Evolutionary conservation across 2,888 invertebrate species (phyloP), one percentile per base, ranked within the genome.

Genomic region (Ganaspis brasiliensis): DNA sequence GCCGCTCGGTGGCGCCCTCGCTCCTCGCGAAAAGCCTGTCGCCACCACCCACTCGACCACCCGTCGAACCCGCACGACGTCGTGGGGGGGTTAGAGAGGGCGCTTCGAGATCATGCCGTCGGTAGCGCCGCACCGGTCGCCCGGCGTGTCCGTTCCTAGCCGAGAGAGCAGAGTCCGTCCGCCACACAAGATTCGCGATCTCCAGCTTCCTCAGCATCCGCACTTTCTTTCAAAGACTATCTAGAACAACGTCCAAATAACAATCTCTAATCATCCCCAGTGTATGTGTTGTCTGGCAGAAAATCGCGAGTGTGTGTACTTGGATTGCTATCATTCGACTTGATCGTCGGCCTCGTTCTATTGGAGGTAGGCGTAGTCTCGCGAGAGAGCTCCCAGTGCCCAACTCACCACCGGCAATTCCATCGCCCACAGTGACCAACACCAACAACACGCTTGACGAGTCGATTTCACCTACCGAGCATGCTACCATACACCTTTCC

Each of bases 1-100:
- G 85, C 89, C 90, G 87, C 87, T 82, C 85, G 87, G 90, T 90
- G 91, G 91, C 91, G 91, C 91, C 88, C 87, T 82, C 88, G 87
- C 71, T 81, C 74, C 76, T 72, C 40, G 55, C 16, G 67, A 55
- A 63, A 63, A 63, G 63, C 63, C 55, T 4, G 16, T 63, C 61
- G 31, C 14, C 52, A 63, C 74, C 67, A 55, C 37, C 56, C 57
- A 55, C 55, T 72, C 80, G 73, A 74, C 74, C 80, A 74, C 79
- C 75, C 75, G 45, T 24, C 37, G 61, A 67, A 49, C 75, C 71
- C 74, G 49, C 74, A 72, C 75, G 78, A 82, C 81, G 84, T 83
- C 83, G 85, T 81, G 83, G 74, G 82, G 81, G 82, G 73, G 80
- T 75, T 26, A 79, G 83, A 78, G 84, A 80, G 76, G 79, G 75